phyloP scores from a whole-genome alignment of 2,888 invertebrate species.

The Trissolcus japonicus region DNA sequence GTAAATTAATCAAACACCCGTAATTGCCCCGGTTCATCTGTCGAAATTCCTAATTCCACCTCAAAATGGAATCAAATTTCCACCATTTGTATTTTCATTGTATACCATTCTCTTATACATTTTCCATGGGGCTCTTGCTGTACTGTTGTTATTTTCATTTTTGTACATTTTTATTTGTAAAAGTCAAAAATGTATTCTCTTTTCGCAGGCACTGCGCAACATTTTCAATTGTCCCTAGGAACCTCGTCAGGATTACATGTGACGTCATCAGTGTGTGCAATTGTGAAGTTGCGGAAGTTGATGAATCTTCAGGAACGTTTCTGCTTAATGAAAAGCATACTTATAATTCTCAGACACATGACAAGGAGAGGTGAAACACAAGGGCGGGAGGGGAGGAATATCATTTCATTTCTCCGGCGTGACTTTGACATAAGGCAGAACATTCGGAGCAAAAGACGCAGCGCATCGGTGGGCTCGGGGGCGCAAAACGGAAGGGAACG shows the following conservation, averaged over 20 bases:
- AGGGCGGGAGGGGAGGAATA: conserved; percentile 36
- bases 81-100: not conserved
- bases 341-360: conserved; percentile 56
- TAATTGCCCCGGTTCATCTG: not conserved
- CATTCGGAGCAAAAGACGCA: conserved; percentile 49
- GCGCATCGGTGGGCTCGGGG: conserved; percentile 18
- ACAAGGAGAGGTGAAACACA: conserved; percentile 46
- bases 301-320: conserved; percentile 51
- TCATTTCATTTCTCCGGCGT: conserved; percentile 54
- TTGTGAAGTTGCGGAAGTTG: conserved; percentile 45
- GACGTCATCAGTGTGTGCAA: conserved; percentile 26
- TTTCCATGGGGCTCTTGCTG: too few relatives aligned
- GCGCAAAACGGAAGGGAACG: conserved; percentile 18
- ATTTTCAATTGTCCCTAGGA: conserved; percentile 5
- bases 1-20: not conserved
- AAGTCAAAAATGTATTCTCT: not conserved
- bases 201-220: not conserved
- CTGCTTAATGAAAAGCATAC: conserved; percentile 57
- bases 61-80: not conserved
- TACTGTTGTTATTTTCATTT: not conserved
- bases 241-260: conserved; percentile 3
- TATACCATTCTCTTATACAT: too few relatives aligned
- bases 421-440: conserved; percentile 57
- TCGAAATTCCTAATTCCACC: not conserved
- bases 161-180: not conserved